Evolutionary conservation across 2,888 invertebrate species (phyloP).

Genomic region (Synergus japonicus): DNA sequence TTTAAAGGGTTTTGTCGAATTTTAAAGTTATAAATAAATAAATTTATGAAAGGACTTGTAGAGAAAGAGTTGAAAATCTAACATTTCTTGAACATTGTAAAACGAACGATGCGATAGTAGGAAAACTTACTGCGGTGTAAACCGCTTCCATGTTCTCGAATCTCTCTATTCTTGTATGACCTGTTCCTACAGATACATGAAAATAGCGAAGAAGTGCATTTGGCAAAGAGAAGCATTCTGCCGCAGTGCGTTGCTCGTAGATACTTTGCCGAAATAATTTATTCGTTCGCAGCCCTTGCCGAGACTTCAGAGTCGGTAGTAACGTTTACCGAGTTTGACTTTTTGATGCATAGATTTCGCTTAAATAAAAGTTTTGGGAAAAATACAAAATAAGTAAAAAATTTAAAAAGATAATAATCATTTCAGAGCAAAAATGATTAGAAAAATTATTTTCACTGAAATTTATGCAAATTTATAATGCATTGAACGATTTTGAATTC

Average conservation of each 20-base stretch:
- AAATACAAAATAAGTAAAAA: not conserved
- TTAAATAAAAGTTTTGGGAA: not conserved
- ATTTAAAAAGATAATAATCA: not conserved
- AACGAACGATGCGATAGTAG: too few species aligned
- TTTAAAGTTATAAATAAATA: too few species aligned
- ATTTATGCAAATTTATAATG: too few species aligned
- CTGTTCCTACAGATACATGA: slow-evolving; percentile 20
- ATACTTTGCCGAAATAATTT: slow-evolving; percentile 64
- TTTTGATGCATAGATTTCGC: slow-evolving; percentile 20
- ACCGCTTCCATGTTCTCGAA: not conserved
- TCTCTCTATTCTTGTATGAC: not conserved
- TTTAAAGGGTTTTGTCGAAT: too few species aligned
- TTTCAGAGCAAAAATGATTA: not conserved
- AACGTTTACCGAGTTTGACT: slow-evolving; percentile 31
- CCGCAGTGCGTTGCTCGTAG: slow-evolving; percentile 68
- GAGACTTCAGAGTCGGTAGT: slow-evolving; percentile 24
- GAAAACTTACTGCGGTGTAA: not conserved
- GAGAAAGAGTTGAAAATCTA: too few species aligned
- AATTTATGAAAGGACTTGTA: too few species aligned
- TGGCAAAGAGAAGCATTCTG: slow-evolving; percentile 66
- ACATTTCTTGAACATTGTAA: too few species aligned
- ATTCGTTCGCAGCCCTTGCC: slow-evolving; percentile 52
- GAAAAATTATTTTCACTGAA: not conserved
- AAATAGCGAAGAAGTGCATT: slow-evolving; percentile 54
- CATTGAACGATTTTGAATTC: too few species aligned